phyloP scores from a whole-genome alignment of 2,113 vertebrate genomes.

The Corvus hawaiiensis region DNA sequence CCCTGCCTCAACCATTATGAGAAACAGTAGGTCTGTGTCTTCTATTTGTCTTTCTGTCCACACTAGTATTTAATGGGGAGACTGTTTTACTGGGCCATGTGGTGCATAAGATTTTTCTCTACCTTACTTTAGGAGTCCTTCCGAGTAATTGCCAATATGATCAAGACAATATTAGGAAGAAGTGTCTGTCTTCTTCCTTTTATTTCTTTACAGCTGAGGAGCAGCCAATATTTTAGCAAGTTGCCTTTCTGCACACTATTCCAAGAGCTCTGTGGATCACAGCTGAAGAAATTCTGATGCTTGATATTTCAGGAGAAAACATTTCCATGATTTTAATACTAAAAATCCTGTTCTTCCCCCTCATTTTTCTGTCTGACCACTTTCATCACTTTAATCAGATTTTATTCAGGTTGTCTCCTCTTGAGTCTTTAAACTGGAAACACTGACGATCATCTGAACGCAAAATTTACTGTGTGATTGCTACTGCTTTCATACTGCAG shows the following conservation, averaged over 20 bases:
- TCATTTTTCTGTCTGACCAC: constrained; percentile 23
- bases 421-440: constrained; percentile 1
- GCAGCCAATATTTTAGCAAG: background rate
- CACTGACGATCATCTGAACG: background rate
- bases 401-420: constrained; percentile 39
- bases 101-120: background rate
- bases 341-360: background rate
- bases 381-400: constrained; percentile 31
- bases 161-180: background rate
- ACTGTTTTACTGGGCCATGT: background rate
- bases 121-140: background rate
- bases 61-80: background rate
- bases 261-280: background rate
- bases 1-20: background rate
- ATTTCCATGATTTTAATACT: background rate
- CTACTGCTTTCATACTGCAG: background rate
- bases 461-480: constrained; percentile 13
- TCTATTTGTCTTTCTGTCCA: background rate
- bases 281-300: background rate
- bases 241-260: background rate
- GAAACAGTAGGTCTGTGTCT: background rate
- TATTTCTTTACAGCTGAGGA: background rate
- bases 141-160: background rate
- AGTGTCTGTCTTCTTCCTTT: background rate
- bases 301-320: background rate